A percentile compares a stretch with the other conserved stretches of the same genome.
Evolutionary conservation across 2,113 vertebrate genomes (phyloP).

Genomic region (Nicator chloris): DNA sequence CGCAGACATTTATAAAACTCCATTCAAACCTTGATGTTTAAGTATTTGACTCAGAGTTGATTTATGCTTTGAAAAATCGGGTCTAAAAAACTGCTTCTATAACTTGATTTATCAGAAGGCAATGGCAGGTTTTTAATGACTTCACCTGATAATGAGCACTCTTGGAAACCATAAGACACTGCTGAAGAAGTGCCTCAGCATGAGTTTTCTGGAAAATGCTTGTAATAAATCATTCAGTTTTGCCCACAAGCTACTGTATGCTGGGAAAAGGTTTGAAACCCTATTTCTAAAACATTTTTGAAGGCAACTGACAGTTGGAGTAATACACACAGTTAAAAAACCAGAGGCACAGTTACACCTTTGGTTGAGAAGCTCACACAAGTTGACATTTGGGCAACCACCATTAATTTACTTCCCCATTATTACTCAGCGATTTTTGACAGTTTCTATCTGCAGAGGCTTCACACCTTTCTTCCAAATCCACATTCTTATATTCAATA

Average conservation of each 20-base stretch:
- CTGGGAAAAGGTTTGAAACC: slow-evolving; percentile 41
- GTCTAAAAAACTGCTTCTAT: not conserved
- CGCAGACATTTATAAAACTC: not conserved
- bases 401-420: slow-evolving; percentile 20
- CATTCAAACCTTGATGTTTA: not conserved
- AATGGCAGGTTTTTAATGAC: slow-evolving; percentile 9
- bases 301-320: not conserved
- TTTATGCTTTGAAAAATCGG: slow-evolving; percentile 8
- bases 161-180: not conserved
- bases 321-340: not conserved
- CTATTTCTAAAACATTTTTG: slow-evolving; percentile 27
- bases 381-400: slow-evolving; percentile 1
- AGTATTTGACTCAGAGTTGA: not conserved
- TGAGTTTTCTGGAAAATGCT: slow-evolving; percentile 45
- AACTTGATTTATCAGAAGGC: slow-evolving; percentile 24
- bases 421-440: slow-evolving; percentile 13
- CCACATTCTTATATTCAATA: not conserved
- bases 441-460: not conserved
- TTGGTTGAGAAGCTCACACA: not conserved
- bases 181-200: slow-evolving; percentile 18
- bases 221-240: slow-evolving; percentile 63
- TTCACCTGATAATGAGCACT: slow-evolving; percentile 34
- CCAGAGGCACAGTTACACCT: not conserved
- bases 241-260: slow-evolving; percentile 34
- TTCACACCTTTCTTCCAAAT: not conserved